Conservation (phyloP, 2,113 vertebrate genomes). For the Acrocephalus arundinaceus region DNA sequence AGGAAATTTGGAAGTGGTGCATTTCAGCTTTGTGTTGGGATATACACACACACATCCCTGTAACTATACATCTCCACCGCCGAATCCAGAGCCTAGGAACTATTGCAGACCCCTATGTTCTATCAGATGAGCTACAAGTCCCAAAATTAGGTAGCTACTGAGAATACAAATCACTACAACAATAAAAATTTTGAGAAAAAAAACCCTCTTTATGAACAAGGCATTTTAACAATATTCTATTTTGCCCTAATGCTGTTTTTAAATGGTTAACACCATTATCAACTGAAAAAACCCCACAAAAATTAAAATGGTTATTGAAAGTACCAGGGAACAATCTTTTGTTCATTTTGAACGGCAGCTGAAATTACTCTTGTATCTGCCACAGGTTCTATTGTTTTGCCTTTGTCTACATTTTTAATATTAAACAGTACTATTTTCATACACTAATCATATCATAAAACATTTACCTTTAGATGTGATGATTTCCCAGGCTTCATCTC, state of each 20-base stretch:
- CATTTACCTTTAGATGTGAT: constrained; percentile 48
- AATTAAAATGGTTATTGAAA: neutral
- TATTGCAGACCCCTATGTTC: fast-evolving
- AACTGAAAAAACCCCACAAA: neutral
- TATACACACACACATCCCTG: neutral
- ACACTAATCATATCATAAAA: constrained; percentile 5
- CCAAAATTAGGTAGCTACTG: neutral
- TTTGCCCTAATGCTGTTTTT: neutral
- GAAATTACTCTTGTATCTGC: neutral
- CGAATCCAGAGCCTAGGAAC: neutral
- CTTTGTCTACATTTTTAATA: neutral
- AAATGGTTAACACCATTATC: neutral
- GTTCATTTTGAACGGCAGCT: neutral
- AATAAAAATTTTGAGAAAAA: neutral
- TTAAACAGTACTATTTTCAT: neutral
- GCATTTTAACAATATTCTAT: neutral
- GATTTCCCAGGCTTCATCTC: constrained; percentile 46
- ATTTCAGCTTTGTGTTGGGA: neutral
- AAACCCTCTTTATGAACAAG: neutral
- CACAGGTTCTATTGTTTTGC: neutral
- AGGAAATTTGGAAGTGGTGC: neutral
- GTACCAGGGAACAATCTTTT: neutral
- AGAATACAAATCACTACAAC: neutral
- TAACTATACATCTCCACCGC: neutral
- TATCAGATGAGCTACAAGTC: neutral